phyloP scores from a whole-genome alignment of 2,888 invertebrate species.

The Griposia aprilina region DNA sequence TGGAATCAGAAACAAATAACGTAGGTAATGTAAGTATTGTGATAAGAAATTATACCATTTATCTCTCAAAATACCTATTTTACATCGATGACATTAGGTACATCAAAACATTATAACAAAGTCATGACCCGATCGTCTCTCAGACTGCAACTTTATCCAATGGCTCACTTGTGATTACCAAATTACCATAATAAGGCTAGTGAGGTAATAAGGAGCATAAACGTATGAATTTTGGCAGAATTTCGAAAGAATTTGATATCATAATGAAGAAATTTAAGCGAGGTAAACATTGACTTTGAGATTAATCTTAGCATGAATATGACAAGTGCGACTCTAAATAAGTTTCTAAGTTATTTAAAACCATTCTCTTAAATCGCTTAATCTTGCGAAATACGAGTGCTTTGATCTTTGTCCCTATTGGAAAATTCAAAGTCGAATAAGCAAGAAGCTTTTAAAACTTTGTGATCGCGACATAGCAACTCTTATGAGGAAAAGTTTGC shows the following conservation, averaged over 20 bases:
- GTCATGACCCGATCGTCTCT: slow-evolving; percentile 5
- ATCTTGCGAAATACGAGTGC: background rate
- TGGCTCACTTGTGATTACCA: slow-evolving; percentile 5
- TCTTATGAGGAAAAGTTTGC: background rate
- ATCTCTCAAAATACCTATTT: background rate
- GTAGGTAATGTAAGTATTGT: background rate
- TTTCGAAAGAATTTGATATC: background rate
- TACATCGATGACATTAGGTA: background rate
- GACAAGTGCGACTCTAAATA: background rate
- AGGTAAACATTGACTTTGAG: background rate
- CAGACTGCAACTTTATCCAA: slow-evolving; percentile 11
- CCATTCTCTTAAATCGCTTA: background rate
- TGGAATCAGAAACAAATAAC: background rate
- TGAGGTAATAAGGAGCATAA: background rate
- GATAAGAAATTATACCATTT: background rate
- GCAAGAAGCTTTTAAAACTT: slow-evolving; percentile 26
- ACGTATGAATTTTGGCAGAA: background rate
- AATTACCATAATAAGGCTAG: slow-evolving; percentile 33
- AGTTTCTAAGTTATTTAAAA: background rate
- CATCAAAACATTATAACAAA: background rate
- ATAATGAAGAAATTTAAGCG: background rate
- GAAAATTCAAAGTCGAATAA: slow-evolving; percentile 10
- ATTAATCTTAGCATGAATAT: background rate
- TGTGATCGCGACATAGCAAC: background rate
- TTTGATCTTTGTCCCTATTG: slow-evolving; percentile 11